A percentile compares a stretch with the other conserved stretches of the same genome.
Evolutionary conservation across 2,888 invertebrate genomes (phyloP).

Genomic region (Dasysyrphus tricinctus): DNA sequence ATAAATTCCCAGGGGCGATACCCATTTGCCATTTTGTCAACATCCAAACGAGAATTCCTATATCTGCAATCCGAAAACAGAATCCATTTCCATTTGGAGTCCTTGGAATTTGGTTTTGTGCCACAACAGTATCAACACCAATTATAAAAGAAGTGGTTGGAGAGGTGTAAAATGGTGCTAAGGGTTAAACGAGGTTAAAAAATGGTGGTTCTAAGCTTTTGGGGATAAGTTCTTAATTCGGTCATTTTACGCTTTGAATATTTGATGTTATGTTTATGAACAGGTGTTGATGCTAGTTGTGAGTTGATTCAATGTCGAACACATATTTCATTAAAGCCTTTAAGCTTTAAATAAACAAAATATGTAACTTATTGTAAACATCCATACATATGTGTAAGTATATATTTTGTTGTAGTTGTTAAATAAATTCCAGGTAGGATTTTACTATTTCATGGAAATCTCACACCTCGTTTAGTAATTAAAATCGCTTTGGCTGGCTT

Average conservation of each 20-base stretch:
- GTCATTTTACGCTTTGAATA: conserved; percentile 60
- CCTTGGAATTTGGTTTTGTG: conserved; percentile 63
- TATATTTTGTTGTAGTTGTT: no score
- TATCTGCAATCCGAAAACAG: conserved; percentile 69
- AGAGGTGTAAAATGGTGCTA: conserved; percentile 47
- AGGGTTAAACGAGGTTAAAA: conserved; percentile 36
- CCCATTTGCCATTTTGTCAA: conserved; percentile 74
- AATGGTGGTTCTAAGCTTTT: conserved; percentile 23
- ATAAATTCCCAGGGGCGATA: conserved; percentile 44
- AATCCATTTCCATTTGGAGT: conserved; percentile 58
- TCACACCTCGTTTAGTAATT: background rate
- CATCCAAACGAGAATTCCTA: conserved; percentile 53
- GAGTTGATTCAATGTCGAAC: background rate
- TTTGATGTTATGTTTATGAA: background rate
- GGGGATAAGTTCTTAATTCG: conserved; percentile 70
- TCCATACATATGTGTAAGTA: no score
- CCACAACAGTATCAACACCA: conserved; percentile 24
- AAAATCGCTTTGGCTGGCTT: no score
- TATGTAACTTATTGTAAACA: no score
- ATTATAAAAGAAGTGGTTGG: background rate
- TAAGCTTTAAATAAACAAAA: background rate
- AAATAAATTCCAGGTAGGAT: background rate
- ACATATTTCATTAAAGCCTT: background rate
- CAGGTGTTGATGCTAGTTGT: background rate
- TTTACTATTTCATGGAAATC: background rate